A percentile compares a stretch with the other conserved stretches of the same genome.
Evolutionary conservation across 2,888 invertebrate species (phyloP).

Genomic region (Physocephala rufipes): DNA sequence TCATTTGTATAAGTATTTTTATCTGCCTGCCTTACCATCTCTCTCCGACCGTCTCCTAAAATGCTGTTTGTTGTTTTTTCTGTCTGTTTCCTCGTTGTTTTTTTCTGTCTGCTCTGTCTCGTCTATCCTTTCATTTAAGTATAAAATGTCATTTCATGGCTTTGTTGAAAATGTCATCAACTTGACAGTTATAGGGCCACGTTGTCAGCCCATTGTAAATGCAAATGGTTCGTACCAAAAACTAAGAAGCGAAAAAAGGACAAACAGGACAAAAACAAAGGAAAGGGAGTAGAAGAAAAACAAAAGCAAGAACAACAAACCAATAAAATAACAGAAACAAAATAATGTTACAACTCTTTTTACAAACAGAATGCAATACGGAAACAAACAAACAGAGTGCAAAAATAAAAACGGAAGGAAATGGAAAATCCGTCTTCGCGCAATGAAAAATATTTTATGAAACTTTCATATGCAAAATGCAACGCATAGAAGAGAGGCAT

Average conservation of each 20-base stretch:
- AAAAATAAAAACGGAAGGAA: conserved; percentile 37
- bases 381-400: too few relatives aligned
- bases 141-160: conserved; percentile 52
- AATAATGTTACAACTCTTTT: not conserved
- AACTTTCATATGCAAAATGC: conserved; percentile 32
- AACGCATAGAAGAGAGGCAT: not conserved
- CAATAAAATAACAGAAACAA: not conserved
- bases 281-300: conserved; percentile 23
- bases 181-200: conserved; percentile 62
- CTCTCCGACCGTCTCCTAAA: not conserved
- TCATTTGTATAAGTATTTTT: too few relatives aligned
- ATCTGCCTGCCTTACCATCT: not conserved
- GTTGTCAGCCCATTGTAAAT: conserved; percentile 58
- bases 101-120: not conserved
- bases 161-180: conserved; percentile 58
- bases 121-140: not conserved
- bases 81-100: not conserved
- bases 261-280: conserved; percentile 44
- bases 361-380: too few relatives aligned
- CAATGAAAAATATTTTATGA: conserved; percentile 34
- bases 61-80: not conserved
- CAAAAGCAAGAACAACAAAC: conserved; percentile 4
- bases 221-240: conserved; percentile 53
- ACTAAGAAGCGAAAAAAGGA: conserved; percentile 35
- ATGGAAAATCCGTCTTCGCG: conserved; percentile 42